Percentiles rank a stretch among this genome's conserved stretches.
These are phyloP conservation scores for Pituophis catenifer DNA, from an alignment of 2,113 vertebrate species.

Conservation along the genomic window DNA sequence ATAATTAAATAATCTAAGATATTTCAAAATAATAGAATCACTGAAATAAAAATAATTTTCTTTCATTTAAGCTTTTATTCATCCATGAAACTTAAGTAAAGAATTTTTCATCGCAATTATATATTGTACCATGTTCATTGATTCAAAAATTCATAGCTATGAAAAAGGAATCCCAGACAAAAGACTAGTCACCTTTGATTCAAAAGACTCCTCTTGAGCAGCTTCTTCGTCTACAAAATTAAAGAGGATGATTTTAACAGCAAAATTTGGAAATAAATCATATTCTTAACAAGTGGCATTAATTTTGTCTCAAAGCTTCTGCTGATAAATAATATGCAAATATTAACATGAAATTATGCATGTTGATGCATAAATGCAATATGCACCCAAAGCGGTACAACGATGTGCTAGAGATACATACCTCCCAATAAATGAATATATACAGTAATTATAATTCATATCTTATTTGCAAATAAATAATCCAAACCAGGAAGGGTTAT, in stretches of 20 bases:
- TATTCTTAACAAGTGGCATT: neutral
- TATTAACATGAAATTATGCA: neutral
- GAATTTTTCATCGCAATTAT: neutral
- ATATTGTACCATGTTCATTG: neutral
- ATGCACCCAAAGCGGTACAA: neutral
- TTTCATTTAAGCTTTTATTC: neutral
- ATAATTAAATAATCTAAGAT: neutral
- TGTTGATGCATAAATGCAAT: neutral
- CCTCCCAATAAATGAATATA: neutral
- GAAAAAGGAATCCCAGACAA: neutral
- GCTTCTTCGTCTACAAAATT: conserved; percentile 69
- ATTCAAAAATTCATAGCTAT: neutral
- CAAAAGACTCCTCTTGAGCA: conserved; percentile 72
- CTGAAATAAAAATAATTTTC: neutral
- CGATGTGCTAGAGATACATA: neutral
- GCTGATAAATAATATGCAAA: neutral
- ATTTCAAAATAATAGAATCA: neutral
- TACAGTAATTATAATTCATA: neutral
- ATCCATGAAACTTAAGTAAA: neutral
- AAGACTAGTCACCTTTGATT: conserved; percentile 70
- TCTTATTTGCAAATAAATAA: neutral
- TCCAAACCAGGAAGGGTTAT: neutral
- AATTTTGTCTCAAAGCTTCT: neutral
- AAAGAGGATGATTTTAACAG: conserved; percentile 42
- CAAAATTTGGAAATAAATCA: neutral